These are phyloP conservation scores for Deroptyus accipitrinus DNA, from an alignment of 2,113 vertebrate species.

Conservation along the genomic window DNA sequence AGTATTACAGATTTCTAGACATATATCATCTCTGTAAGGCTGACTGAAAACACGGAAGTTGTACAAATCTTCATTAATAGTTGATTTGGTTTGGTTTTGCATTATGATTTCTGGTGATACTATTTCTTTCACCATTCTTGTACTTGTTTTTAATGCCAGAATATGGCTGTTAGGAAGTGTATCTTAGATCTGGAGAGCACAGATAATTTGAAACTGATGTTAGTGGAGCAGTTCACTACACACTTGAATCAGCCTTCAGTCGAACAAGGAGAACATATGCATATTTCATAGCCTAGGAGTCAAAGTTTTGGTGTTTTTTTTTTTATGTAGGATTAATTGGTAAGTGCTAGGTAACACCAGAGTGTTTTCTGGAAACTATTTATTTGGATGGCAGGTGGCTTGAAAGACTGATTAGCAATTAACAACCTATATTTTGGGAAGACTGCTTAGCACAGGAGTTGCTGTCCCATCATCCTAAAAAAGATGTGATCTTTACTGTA, in stretches of 20 bases:
- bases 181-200: background rate
- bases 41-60: background rate
- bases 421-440: background rate
- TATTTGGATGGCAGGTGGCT: background rate
- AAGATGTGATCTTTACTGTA: background rate
- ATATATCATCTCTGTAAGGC: background rate
- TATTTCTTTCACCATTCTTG: background rate
- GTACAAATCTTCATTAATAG: background rate
- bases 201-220: background rate
- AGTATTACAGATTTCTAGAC: background rate
- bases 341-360: background rate
- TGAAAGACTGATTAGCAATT: background rate
- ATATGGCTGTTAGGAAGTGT: background rate
- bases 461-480: background rate
- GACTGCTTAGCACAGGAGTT: background rate
- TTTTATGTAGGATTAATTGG: background rate
- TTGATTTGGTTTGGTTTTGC: background rate
- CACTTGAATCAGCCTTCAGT: background rate
- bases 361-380: background rate
- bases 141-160: background rate
- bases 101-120: background rate
- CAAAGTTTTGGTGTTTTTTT: background rate
- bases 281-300: background rate
- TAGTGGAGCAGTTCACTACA: background rate
- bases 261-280: background rate